Conservation (phyloP, 1,140 invertebrate species). For the Coenobita brevimanus region DNA sequence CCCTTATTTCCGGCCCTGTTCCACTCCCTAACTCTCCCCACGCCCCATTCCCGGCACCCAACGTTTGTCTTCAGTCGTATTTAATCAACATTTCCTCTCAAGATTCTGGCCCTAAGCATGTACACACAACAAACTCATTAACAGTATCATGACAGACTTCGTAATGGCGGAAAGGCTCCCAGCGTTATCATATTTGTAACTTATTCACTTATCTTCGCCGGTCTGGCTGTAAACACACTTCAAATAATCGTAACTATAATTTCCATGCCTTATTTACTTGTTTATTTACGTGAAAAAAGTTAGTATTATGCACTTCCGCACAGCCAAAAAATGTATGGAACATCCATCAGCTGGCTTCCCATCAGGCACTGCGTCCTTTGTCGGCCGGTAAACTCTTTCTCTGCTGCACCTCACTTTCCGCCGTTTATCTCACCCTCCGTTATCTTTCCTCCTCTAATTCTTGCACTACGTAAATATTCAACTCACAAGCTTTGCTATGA, state of each 20-base stretch:
- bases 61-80: neutral
- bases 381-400: slow-evolving; percentile 44
- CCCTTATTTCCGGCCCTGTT: slow-evolving; percentile 5
- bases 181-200: slow-evolving; percentile 13
- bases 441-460: slow-evolving; percentile 9
- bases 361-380: slow-evolving; percentile 36
- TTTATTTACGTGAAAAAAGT: slow-evolving; percentile 15
- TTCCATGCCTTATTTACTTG: neutral
- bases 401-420: slow-evolving; percentile 34
- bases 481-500: slow-evolving; percentile 67
- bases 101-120: slow-evolving; percentile 24
- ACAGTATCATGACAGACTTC: slow-evolving; percentile 67
- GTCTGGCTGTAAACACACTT: neutral
- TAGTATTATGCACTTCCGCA: slow-evolving; percentile 43
- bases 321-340: slow-evolving; percentile 40
- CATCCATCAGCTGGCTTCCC: slow-evolving; percentile 37
- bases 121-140: slow-evolving; percentile 66
- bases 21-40: neutral
- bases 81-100: neutral
- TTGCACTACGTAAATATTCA: slow-evolving; percentile 35
- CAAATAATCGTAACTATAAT: neutral
- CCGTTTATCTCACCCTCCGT: slow-evolving; percentile 27
- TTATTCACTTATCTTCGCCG: neutral
- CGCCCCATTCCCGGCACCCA: neutral
- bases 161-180: slow-evolving; percentile 63